Evolutionary conservation across 30 jellyfish, hydroid and myxozoan genomes (phyloP), one percentile per base, ranked within the genome.

Genomic region (Aurelia sp.): DNA sequence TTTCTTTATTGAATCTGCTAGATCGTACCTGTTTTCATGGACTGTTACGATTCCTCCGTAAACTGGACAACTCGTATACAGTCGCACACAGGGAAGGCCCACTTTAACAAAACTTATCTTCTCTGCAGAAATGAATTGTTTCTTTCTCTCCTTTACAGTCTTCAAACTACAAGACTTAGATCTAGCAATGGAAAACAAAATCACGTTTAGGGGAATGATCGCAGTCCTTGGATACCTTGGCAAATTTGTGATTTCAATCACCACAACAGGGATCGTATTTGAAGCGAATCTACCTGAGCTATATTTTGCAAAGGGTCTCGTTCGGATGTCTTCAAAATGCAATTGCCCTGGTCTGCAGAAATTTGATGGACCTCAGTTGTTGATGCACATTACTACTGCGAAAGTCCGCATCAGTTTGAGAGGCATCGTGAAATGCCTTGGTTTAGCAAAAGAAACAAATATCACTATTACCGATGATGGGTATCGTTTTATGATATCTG

Each of bases 161-260:
- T n/a, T 59, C 21, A 58, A 30, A 17, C 35, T 82, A 19, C 82
- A 82, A 40, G 85, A 69, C 21, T 15, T 69, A 47, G 62, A 82
- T 35, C 74, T 82, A 15, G 35, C 72, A 37, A 68, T 82, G 47
- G 85, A 82, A 40, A 70, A 82, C 85, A 71, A 18, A 20, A 69
- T 82, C 57, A 82, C 91, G 10, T 40, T 82, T 13, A 62, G 35
- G 62, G 91, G 85, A 11, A 69, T 82, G 67, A 18, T 82, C 30
- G 35, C 79, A 22, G 50, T 82, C 3, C 33, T 71, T 48, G 91
- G 91, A 67, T 31, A 44, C 18, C 74, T 67, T 47, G 91, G 91
- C 20, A 51, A 82, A 51, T 82, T 23, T 21, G 50, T 11, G 11
- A 53, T 82, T 13, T 16, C 75, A 6, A 27, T 71, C 21, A 12